These are phyloP conservation scores for Rhinella marina DNA, from an alignment of 2,797 vertebrate species.

Conservation along the genomic window DNA sequence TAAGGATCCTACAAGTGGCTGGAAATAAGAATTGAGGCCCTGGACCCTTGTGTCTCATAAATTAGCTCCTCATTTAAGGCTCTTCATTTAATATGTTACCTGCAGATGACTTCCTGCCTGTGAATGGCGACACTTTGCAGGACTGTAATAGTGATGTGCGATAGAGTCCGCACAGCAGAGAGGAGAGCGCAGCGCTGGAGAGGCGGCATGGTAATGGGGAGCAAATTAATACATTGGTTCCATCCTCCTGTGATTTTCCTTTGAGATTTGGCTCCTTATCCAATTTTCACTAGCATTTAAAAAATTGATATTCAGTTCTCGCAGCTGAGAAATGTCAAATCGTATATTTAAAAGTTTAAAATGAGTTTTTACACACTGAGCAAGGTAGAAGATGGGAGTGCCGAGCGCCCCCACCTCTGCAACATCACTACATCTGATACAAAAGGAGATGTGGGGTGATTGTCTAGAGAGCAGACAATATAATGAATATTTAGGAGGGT, in stretches of 20 bases:
- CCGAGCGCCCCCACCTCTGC: not conserved
- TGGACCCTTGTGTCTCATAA: conserved; percentile 51
- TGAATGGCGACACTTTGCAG: conserved; percentile 61
- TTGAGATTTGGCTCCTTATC: conserved; percentile 66
- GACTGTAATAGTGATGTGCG: conserved; percentile 62
- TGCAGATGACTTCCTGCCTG: conserved; percentile 56
- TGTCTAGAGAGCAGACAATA: no score
- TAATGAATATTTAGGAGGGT: no score
- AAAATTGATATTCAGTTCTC: conserved; percentile 62
- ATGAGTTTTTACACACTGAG: conserved; percentile 63
- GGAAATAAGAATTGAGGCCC: conserved; percentile 21
- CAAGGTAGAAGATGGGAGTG: conserved; percentile 37
- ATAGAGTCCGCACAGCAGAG: conserved; percentile 61
- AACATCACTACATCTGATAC: not conserved
- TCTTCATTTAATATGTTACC: conserved; percentile 60
- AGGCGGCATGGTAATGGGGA: conserved; percentile 65
- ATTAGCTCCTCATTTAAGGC: conserved; percentile 62
- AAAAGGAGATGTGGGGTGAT: not conserved
- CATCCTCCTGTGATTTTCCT: conserved; percentile 64
- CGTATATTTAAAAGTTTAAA: conserved; percentile 67
- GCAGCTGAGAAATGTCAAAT: conserved; percentile 63
- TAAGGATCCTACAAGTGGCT: not conserved
- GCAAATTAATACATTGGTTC: conserved; percentile 66
- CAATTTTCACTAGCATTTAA: conserved; percentile 66
- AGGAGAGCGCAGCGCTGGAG: conserved; percentile 49